A percentile compares a stretch with the other conserved stretches of the same genome.
phyloP scores from a whole-genome alignment of 2,888 invertebrate genomes.

The Argynnis bischoffii region DNA sequence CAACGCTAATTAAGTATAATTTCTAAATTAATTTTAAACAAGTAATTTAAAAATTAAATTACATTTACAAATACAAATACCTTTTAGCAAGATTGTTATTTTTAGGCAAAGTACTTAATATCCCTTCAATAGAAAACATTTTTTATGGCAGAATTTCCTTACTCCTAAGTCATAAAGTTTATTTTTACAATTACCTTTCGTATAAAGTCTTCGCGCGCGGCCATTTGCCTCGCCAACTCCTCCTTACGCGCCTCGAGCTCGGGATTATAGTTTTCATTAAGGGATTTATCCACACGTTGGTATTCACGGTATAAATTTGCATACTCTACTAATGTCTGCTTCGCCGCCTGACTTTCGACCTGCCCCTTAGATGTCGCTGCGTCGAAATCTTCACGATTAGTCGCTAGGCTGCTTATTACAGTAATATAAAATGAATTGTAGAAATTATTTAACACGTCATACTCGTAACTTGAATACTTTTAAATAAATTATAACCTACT shows the following conservation, averaged over 20 bases:
- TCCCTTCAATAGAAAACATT: no score
- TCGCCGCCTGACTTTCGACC: conserved; percentile 55
- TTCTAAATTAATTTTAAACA: no score
- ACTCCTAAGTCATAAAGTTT: no score
- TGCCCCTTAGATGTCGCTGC: conserved; percentile 63
- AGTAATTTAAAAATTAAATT: no score
- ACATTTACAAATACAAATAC: no score
- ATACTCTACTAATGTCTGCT: conserved; percentile 65
- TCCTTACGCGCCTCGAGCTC: conserved; percentile 58
- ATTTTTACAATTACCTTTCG: conserved; percentile 50
- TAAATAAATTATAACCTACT: not conserved
- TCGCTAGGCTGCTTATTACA: conserved; percentile 60
- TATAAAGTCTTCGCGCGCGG: conserved; percentile 60
- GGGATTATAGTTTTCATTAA: conserved; percentile 53
- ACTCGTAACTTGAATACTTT: not conserved
- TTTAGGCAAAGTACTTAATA: no score
- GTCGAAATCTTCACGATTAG: conserved; percentile 60
- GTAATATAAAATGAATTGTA: conserved; percentile 4
- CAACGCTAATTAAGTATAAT: no score
- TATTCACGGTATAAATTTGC: conserved; percentile 65
- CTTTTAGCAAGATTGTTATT: no score
- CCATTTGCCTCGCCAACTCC: conserved; percentile 56
- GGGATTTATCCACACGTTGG: conserved; percentile 56
- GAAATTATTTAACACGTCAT: no score
- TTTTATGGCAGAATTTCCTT: no score